Evolutionary conservation across 2,888 invertebrate species (phyloP), one percentile per base, ranked within the genome.

Genomic region (Meliscaeva auricollis): DNA sequence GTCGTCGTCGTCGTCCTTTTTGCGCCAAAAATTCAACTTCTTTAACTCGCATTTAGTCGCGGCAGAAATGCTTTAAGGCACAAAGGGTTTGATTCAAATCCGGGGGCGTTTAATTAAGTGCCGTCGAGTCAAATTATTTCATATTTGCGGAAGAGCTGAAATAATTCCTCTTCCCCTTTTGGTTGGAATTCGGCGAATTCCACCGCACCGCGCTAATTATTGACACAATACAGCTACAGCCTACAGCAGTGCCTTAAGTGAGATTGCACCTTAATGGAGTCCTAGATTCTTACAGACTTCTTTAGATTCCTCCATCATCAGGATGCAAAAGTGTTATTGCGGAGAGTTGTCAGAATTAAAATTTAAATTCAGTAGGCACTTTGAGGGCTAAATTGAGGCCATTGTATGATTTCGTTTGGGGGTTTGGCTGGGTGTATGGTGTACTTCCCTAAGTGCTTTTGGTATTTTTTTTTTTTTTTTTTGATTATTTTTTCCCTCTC

Each of bases 41-140:
- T 58, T 56, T 35, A 9, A 38, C 9, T 1, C 15, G 15, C 30
- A 58, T 72, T 38, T 68, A 72, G 69, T 69, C 69, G 54, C 35
- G 4, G 32, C 38, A 35, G 44, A 11, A 38, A 54, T 68, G 56
- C 44, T 30, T 66, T 50, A 35, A 68, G 35, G 50, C 32, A 64
- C 74, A 70, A 84, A 70, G 75, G 72, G 70, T 79, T 84, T 78
- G 50, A 44, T 62, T 56, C 41, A 52, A 60, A 41, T 56, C 73
- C 35, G 69, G 52, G 66, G 84, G 85, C 76, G 73, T 81, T 84
- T 85, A 85, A 85, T 85, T 81, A 81, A 81, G 81, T 81, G 85
- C 76, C 60, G 81, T 69, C 85, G 62, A 81, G 77, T 81, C 85
- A 77, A 85, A 85, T 81, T 72, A 85, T 85, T 85, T 85, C 85